A percentile compares a stretch with the other conserved stretches of the same genome.
Evolutionary conservation across 2,888 invertebrate genomes (phyloP).

Genomic region (Liposcelis brunnea): DNA sequence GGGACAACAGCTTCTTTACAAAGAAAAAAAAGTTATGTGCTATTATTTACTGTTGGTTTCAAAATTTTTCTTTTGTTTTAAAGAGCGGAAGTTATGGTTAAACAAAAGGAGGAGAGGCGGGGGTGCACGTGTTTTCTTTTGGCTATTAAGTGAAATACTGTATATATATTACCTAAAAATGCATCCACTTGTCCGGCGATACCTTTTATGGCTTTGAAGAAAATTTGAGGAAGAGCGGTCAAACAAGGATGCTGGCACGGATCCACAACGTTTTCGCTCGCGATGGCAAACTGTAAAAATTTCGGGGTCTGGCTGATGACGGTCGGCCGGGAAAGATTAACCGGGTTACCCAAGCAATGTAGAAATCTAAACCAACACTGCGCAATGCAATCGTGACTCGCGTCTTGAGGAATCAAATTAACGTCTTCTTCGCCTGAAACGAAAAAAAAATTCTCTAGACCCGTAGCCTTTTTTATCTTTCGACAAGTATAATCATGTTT

Average conservation of each 20-base stretch:
- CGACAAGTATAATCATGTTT: not conserved
- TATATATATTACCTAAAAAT: constrained; percentile 56
- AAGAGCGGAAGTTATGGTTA: too few relatives aligned
- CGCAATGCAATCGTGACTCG: constrained; percentile 77
- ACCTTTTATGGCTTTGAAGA: constrained; percentile 84
- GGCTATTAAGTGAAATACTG: too few relatives aligned
- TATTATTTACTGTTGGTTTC: too few relatives aligned
- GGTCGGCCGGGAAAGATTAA: constrained; percentile 74
- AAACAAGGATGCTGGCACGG: constrained; percentile 85
- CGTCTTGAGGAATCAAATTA: constrained; percentile 61
- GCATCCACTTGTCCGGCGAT: constrained; percentile 88
- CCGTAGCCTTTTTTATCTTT: too few relatives aligned
- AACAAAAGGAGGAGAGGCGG: too few relatives aligned
- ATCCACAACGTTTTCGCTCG: constrained; percentile 56
- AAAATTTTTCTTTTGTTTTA: too few relatives aligned
- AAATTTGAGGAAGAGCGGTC: constrained; percentile 67
- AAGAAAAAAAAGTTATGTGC: too few relatives aligned
- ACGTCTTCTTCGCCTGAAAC: constrained; percentile 66
- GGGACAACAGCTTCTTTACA: too few relatives aligned
- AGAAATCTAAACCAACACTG: constrained; percentile 94
- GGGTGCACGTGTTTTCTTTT: too few relatives aligned
- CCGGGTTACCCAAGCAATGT: constrained; percentile 88
- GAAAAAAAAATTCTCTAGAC: constrained; percentile 13
- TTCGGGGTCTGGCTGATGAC: constrained; percentile 53
- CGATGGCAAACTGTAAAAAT: constrained; percentile 62